A percentile compares a stretch with the other conserved stretches of the same genome.
Conservation (phyloP, 2,888 invertebrate genomes). For the Entomobrya multifasciata region DNA sequence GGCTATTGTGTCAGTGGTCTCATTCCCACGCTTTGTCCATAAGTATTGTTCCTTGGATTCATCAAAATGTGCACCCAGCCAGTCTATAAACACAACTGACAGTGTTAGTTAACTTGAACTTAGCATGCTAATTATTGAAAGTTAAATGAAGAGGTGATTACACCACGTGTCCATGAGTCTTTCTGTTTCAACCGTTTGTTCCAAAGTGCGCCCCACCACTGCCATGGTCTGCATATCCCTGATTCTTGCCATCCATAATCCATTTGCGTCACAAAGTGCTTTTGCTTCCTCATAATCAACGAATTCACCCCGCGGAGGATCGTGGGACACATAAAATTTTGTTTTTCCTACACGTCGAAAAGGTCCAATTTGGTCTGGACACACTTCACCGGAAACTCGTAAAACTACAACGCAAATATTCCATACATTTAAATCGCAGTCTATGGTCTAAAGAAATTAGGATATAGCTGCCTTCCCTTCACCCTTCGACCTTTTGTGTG, state of each 20-base stretch:
- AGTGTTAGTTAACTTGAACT: not conserved
- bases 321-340: slow-evolving; percentile 20
- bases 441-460: not conserved
- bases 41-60: not conserved
- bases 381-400: not conserved
- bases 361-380: not conserved
- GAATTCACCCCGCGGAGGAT: not conserved
- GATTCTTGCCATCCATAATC: slow-evolving; percentile 21
- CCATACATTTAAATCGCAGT: not conserved
- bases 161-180: slow-evolving; percentile 49
- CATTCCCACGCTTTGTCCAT: slow-evolving; percentile 25
- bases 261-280: not conserved
- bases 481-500: too few relatives aligned
- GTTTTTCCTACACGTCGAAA: slow-evolving; percentile 27
- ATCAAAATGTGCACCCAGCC: slow-evolving; percentile 40
- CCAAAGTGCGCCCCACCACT: not conserved
- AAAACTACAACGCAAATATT: not conserved
- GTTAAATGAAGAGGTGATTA: not conserved
- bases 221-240: not conserved
- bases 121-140: not conserved
- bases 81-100: not conserved
- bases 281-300: not conserved
- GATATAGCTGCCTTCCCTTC: not conserved
- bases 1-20: not conserved
- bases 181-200: not conserved